Percentiles rank a stretch among this genome's conserved stretches.
Conservation (phyloP, 2,888 invertebrate genomes). For the Epirrhoe tristata region DNA sequence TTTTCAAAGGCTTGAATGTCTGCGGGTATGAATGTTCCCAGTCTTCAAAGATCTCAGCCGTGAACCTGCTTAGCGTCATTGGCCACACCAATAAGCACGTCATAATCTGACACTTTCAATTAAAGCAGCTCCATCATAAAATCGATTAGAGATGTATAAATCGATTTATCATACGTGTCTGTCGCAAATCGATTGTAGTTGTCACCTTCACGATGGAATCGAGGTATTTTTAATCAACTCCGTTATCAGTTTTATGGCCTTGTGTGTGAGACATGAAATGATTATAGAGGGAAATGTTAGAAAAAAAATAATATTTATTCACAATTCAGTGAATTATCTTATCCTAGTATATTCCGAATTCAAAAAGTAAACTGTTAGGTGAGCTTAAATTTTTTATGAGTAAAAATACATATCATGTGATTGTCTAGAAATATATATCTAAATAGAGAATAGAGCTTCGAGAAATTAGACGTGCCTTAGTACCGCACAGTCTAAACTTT, state of each 20-base stretch:
- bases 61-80: conserved; percentile 1
- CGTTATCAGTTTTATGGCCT: conserved; percentile 38
- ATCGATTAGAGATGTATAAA: conserved; percentile 69
- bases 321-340: not conserved
- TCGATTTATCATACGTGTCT: conserved; percentile 79
- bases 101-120: conserved; percentile 51
- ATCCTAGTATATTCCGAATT: no score
- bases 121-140: conserved; percentile 57
- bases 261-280: conserved; percentile 25
- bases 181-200: conserved; percentile 80
- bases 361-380: no score
- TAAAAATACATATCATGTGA: no score
- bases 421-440: no score
- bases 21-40: no score
- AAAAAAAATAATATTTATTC: conserved; percentile 1
- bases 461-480: conserved; percentile 1
- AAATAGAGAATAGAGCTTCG: no score
- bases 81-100: conserved; percentile 36
- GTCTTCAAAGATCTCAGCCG: not conserved
- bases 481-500: conserved; percentile 12
- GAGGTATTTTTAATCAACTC: conserved; percentile 43
- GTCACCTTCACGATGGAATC: conserved; percentile 69
- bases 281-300: conserved; percentile 11
- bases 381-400: no score
- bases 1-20: no score